Conservation (phyloP, 2,888 invertebrate genomes). For the Eupithecia inturbata region DNA sequence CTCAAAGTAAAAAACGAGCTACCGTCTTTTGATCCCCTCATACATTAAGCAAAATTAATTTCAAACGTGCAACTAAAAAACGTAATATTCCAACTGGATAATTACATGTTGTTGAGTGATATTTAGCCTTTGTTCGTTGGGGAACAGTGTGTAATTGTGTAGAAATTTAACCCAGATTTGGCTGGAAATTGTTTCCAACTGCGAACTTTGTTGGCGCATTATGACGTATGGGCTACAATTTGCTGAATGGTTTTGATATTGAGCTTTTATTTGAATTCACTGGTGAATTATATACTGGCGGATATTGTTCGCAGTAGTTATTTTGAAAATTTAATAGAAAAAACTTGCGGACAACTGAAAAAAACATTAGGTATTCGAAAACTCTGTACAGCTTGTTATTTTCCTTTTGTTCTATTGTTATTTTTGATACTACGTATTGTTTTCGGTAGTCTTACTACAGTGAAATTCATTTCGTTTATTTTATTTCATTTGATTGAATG, state of each 20-base stretch:
- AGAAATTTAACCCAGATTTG: constrained; percentile 32
- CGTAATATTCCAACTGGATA: constrained; percentile 25
- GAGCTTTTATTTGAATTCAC: constrained; percentile 19
- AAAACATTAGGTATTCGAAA: background rate
- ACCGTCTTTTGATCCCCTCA: constrained; percentile 3
- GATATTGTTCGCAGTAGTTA: background rate
- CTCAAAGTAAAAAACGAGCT: background rate
- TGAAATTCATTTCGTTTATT: background rate
- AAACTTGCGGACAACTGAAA: background rate
- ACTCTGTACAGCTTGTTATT: too few relatives aligned
- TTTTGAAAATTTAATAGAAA: background rate
- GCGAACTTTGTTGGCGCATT: constrained; percentile 26
- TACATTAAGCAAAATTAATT: constrained; percentile 8
- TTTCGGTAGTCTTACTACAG: background rate
- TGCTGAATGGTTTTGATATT: constrained; percentile 14
- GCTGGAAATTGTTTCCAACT: constrained; percentile 22
- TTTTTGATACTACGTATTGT: background rate
- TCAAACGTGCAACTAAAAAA: constrained; percentile 4
- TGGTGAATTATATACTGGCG: background rate
- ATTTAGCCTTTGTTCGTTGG: constrained; percentile 26
- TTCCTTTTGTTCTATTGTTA: too few relatives aligned
- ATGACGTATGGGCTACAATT: constrained; percentile 26
- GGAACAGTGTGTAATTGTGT: constrained; percentile 29
- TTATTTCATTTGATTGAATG: background rate
- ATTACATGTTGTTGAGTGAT: constrained; percentile 29